Base-by-base conservation (phyloP, 2,797 vertebrate genomes). In the Catharus ustulatus region DNA sequence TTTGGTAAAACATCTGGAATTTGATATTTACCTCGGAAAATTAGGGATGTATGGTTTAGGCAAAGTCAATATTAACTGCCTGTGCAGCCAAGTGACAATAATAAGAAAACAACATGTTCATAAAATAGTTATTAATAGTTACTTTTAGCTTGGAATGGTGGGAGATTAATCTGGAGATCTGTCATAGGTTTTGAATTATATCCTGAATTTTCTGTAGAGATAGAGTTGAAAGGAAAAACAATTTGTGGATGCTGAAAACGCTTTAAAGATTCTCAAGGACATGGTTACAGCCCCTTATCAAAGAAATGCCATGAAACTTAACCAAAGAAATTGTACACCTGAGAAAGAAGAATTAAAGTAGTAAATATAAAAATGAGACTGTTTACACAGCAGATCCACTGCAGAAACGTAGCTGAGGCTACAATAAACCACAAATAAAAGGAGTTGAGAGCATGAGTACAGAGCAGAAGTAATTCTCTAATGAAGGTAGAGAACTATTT, bases 201-300 rank as follows among this genome's bases (percentile, higher is more conserved):
- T 69, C 93, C 63, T 72, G 64, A 62, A 77, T 92, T 93, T 91
- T n/a, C 24, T 74, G 54, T 40, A 59, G 21, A 64, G 52, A 83
- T 58, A 54, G 0, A 1, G 45, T 57, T 94, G 58, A 87, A 84
- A 92, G 49, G 57, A 89, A 90, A 89, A 96, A 74, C 61, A 77
- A 74, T 68, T 83, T 83, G 29, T 77, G 42, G 46, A 58, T 85
- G 42, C n/a, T 81, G 40, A 27, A 91, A 85, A 66, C 4, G 3
- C 49, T 49, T 89, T 85, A 68, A 94, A 91, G 68, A 87, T 85
- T 68, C 69, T 80, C 87, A 89, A 74, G 78, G 75, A 74, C 19
- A 22, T 61, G 23, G 45, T 46, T 94, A 83, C 81, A 78, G 24
- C 15, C 23, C 54, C 38, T 84, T 77, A 89, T 43, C 45, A 82